Percentiles rank a stretch among this genome's conserved stretches.
phyloP scores from a whole-genome alignment of 2,797 vertebrate species.

The Salarias fasciatus region DNA sequence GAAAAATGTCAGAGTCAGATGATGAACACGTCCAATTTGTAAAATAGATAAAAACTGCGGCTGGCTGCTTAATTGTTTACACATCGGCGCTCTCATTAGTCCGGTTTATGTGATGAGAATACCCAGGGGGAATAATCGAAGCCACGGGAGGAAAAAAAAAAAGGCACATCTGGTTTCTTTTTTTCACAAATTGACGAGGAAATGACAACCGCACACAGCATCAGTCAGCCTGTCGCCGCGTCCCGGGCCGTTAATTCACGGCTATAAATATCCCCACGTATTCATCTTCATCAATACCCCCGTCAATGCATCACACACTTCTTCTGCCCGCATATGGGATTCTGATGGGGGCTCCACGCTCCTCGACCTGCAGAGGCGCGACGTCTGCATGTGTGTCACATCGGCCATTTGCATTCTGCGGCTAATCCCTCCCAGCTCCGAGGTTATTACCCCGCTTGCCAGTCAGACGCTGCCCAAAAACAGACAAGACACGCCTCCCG shows the following conservation, averaged over 20 bases:
- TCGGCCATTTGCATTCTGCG: constrained; percentile 61
- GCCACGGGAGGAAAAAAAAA: constrained; percentile 3
- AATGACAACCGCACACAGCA: too few relatives aligned
- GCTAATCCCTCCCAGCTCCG: constrained; percentile 55
- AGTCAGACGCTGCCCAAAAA: constrained; percentile 53
- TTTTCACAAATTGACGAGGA: too few relatives aligned
- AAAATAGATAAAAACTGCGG: constrained; percentile 18
- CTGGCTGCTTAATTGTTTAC: constrained; percentile 43
- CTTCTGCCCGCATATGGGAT: constrained; percentile 6
- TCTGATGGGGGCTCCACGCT: constrained; percentile 5
- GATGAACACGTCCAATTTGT: too few relatives aligned
- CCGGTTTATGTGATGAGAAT: constrained; percentile 38
- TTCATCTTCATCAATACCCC: constrained; percentile 22
- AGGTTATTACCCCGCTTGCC: constrained; percentile 59
- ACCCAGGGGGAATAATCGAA: constrained; percentile 2
- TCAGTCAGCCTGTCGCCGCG: background rate
- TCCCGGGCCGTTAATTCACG: constrained; percentile 16
- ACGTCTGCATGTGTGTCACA: constrained; percentile 58
- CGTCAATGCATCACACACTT: constrained; percentile 24
- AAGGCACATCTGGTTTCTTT: constrained; percentile 4
- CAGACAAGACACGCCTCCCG: constrained; percentile 33
- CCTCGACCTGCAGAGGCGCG: constrained; percentile 35
- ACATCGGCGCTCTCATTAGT: constrained; percentile 31
- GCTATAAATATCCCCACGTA: constrained; percentile 21
- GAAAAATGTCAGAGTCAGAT: too few relatives aligned